Evolutionary conservation across 2,888 invertebrate species (phyloP).

Genomic region (Caenorhabditis imperialis): DNA sequence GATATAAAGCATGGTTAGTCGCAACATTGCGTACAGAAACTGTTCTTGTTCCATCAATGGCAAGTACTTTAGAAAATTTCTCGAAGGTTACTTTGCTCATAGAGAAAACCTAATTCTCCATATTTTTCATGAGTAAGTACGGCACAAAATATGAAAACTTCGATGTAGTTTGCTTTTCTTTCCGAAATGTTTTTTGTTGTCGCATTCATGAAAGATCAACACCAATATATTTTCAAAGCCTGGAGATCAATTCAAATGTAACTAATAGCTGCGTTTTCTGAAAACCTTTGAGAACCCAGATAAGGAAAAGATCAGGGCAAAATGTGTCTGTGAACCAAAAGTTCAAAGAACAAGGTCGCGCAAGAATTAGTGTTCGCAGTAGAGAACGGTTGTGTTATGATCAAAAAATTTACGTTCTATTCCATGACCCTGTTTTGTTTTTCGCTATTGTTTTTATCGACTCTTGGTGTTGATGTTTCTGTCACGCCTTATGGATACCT

Average conservation of each 20-base stretch:
- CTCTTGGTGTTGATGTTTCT: conserved; percentile 12
- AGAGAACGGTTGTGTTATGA: conserved; percentile 6
- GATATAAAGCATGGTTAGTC: too few species aligned
- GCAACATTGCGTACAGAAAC: too few species aligned
- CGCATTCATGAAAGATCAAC: not conserved
- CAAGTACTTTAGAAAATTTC: too few species aligned
- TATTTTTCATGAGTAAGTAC: too few species aligned
- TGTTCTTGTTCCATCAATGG: too few species aligned
- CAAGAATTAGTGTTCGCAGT: not conserved
- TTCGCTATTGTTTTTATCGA: not conserved
- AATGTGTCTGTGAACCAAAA: not conserved
- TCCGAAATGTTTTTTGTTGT: not conserved
- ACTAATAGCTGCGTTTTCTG: not conserved
- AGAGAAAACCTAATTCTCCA: too few species aligned
- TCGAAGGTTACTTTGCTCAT: too few species aligned
- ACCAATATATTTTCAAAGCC: not conserved
- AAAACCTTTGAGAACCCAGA: not conserved
- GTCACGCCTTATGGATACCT: not conserved
- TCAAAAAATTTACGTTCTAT: not conserved
- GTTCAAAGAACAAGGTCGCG: conserved; percentile 4
- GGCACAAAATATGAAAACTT: too few species aligned
- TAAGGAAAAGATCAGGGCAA: not conserved
- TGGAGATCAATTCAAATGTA: not conserved
- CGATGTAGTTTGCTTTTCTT: not conserved
- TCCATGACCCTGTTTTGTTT: conserved; percentile 2